phyloP scores from a whole-genome alignment of 2,113 vertebrate species.

The Pimephales promelas region DNA sequence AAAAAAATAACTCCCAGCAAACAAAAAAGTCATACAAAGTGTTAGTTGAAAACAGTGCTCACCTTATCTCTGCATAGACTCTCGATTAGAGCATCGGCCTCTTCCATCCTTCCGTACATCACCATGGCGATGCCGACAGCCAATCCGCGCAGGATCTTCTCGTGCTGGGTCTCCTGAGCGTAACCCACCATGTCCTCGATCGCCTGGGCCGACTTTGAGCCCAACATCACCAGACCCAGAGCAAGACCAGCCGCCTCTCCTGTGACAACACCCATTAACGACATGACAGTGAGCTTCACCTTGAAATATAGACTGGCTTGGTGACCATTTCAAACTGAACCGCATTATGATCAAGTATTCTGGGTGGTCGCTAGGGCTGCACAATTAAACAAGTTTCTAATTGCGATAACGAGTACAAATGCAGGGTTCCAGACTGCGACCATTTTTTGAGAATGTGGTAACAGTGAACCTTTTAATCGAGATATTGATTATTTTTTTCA shows the following conservation, averaged over 20 bases:
- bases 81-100: conserved; percentile 96
- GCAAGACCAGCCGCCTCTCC: conserved; percentile 96
- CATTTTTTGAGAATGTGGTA: too few species aligned
- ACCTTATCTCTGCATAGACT: conserved; percentile 99
- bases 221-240: conserved; percentile 95
- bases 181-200: conserved; percentile 99
- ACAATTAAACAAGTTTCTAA: too few species aligned
- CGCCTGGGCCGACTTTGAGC: conserved; percentile 97
- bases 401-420: too few species aligned
- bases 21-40: too few species aligned
- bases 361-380: not conserved
- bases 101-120: conserved; percentile 99
- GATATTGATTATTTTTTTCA: too few species aligned
- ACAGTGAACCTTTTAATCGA: too few species aligned
- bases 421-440: too few species aligned
- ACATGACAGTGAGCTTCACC: not conserved
- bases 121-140: conserved; percentile 96
- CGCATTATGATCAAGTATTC: not conserved
- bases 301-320: not conserved
- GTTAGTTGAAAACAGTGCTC: not conserved
- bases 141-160: conserved; percentile 95
- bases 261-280: conserved; percentile 56
- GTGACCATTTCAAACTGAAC: not conserved
- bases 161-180: conserved; percentile 96
- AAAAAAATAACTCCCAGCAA: too few species aligned